Base-by-base conservation (phyloP, 1,140 invertebrate species). In the Dendrolimus kikuchii region DNA sequence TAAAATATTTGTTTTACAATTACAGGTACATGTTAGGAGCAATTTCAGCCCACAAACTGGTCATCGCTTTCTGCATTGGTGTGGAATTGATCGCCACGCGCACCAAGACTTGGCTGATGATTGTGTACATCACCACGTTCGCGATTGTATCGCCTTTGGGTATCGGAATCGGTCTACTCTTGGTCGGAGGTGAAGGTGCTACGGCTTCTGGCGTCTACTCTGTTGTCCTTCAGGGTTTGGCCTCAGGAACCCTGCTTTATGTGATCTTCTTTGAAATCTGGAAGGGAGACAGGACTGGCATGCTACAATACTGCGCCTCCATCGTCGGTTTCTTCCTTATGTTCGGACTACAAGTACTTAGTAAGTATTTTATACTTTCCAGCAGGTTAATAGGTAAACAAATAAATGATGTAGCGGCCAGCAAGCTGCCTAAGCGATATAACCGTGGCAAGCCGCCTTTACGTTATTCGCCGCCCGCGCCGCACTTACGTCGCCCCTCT, bases 201-300 rank as follows among this genome's bases (percentile, higher is more conserved):
- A 88, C 90, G 5, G 89, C 89, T 2, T 88, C 91, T 6, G 91
- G 88, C 49, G 82, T 92, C 36, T 86, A 88, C 3, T 90, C 91
- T 0, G 89, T 92, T 4, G 89, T 96, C 4, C 86, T 96, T 0
- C 94, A 96, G 70, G 95, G 94, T 6, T 90, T 96, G 81, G 95
- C 95, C 0, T 94, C 94, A 44, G 95, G 95, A 10, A 97, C 95
- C 0, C 88, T 97, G 7, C 89, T 97, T 0, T 97, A 96, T 74
- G 95, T 97, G 40, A 94, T 96, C 2, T 97, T 97, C 89, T 96
- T 97, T 75, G 95, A 97, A 85, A 94, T 97, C 38, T 89, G 96
- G 48, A 93, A 94, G 41, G 89, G 93, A 52, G 94, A 95, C 70
- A 88, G 92, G 43, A 90, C 91, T 23, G 94, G 94, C 4, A 80